phyloP scores from a whole-genome alignment of 2,797 vertebrate species.

The Sebastes hubbsi region DNA sequence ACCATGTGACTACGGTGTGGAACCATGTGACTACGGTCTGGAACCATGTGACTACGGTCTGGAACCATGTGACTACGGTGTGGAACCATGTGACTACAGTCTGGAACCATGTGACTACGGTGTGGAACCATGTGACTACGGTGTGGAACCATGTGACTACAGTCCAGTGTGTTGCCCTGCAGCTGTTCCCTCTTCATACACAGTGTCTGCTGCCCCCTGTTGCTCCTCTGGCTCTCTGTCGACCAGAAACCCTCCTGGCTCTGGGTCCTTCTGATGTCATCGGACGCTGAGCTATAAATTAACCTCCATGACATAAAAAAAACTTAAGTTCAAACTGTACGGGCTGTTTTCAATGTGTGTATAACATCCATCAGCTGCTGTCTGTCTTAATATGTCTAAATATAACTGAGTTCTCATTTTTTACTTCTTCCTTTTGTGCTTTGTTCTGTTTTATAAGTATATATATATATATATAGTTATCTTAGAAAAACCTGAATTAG shows the following conservation, averaged over 20 bases:
- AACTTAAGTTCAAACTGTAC: background rate
- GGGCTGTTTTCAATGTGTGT: background rate
- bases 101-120: no score
- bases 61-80: no score
- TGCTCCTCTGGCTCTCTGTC: slow-evolving; percentile 10
- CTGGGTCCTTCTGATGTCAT: slow-evolving; percentile 3
- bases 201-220: slow-evolving; percentile 34
- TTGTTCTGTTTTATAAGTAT: no score
- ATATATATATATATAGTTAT: no score
- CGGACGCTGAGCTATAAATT: slow-evolving; percentile 21
- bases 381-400: background rate
- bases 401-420: background rate
- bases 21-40: background rate
- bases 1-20: background rate
- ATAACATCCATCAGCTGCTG: background rate
- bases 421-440: background rate
- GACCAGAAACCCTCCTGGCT: background rate
- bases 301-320: background rate
- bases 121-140: no score
- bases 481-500: no score
- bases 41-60: no score
- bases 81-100: no score
- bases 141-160: no score
- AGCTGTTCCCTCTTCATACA: background rate
- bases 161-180: background rate